A percentile compares a stretch with the other conserved stretches of the same genome.
These are phyloP conservation scores for Drosophila parthenogenetica DNA, from an alignment of 2,888 invertebrate genomes.

Conservation along the genomic window DNA sequence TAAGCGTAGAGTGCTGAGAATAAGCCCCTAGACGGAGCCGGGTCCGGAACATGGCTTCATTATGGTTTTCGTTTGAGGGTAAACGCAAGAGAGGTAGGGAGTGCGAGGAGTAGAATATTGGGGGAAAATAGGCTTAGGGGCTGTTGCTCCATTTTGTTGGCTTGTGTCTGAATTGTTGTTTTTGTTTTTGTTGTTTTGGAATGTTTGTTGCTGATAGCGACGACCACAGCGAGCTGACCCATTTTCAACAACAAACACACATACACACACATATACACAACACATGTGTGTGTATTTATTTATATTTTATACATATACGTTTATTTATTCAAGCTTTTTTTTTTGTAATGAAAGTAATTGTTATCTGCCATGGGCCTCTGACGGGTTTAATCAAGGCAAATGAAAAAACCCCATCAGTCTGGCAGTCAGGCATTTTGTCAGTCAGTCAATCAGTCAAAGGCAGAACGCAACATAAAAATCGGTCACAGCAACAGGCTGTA, in stretches of 20 bases:
- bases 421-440: conserved; percentile 4
- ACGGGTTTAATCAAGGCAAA: conserved; percentile 66
- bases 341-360: conserved; percentile 56
- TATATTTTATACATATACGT: not conserved
- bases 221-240: conserved; percentile 53
- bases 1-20: conserved; percentile 24
- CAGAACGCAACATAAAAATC: conserved; percentile 1
- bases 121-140: conserved; percentile 1
- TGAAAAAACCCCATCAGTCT: conserved; percentile 50
- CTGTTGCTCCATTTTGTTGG: conserved; percentile 43
- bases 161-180: conserved; percentile 39
- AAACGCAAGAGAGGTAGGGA: not conserved
- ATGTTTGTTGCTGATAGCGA: conserved; percentile 47
- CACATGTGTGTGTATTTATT: not conserved
- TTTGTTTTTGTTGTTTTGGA: conserved; percentile 20
- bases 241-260: conserved; percentile 39
- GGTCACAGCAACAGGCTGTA: conserved; percentile 61
- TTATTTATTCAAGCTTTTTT: conserved; percentile 24
- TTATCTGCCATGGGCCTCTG: conserved; percentile 43
- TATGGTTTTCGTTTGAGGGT: conserved; percentile 26
- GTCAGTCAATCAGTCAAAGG: conserved; percentile 20
- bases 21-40: conserved; percentile 34
- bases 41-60: conserved; percentile 30
- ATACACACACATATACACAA: conserved; percentile 1
- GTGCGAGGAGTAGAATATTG: not conserved